phyloP scores from a whole-genome alignment of 1,140 invertebrate species.

The Lepidurus apus region DNA sequence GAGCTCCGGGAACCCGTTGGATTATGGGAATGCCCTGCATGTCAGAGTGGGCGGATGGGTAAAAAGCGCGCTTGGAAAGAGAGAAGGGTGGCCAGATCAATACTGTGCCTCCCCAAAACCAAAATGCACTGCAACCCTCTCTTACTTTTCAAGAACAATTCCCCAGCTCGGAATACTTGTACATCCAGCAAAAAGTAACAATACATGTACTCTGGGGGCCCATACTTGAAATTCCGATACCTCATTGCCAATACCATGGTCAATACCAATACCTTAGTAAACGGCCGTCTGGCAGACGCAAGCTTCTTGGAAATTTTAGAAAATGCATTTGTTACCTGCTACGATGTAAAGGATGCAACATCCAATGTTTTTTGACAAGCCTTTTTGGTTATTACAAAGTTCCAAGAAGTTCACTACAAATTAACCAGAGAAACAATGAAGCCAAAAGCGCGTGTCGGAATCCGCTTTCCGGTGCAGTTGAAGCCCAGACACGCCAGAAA shows the following conservation, averaged over 20 bases:
- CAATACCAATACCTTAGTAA: too few relatives aligned
- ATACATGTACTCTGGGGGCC: background rate
- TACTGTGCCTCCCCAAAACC: conserved; percentile 3
- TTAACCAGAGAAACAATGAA: background rate
- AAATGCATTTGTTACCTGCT: background rate
- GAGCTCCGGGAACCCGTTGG: conserved; percentile 12
- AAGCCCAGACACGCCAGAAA: background rate
- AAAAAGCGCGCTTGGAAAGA: background rate
- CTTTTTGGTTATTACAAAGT: background rate
- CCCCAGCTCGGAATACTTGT: background rate
- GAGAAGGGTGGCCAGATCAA: conserved; percentile 17
- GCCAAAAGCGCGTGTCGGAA: background rate
- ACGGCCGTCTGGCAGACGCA: too few relatives aligned
- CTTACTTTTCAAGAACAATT: background rate
- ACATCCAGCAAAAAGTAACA: background rate
- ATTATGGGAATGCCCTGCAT: conserved; percentile 14
- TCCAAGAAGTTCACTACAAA: background rate
- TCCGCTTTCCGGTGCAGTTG: conserved; percentile 4
- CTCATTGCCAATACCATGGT: too few relatives aligned
- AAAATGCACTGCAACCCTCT: conserved; percentile 9
- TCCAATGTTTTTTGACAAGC: background rate
- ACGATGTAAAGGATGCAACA: background rate
- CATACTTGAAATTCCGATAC: too few relatives aligned
- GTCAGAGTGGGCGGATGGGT: conserved; percentile 8
- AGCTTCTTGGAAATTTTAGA: too few relatives aligned